These are phyloP conservation scores for Dromaius novaehollandiae DNA, from an alignment of 2,113 vertebrate genomes.

Conservation along the genomic window DNA sequence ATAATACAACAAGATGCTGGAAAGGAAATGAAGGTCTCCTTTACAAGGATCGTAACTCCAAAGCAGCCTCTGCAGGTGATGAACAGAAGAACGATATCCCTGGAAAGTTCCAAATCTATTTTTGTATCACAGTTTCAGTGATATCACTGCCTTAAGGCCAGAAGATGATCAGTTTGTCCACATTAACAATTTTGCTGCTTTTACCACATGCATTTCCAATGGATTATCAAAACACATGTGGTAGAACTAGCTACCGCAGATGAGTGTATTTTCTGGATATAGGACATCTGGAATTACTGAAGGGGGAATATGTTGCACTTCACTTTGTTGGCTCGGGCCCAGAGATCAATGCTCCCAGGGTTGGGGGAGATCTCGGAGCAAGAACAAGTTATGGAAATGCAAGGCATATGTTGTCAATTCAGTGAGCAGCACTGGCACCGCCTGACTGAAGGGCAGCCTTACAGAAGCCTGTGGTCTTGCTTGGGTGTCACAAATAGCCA, in stretches of 20 bases:
- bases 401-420: constrained; percentile 38
- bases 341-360: constrained; percentile 9
- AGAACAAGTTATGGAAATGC: not conserved
- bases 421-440: constrained; percentile 50
- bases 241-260: constrained; percentile 6
- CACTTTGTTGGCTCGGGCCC: constrained; percentile 21
- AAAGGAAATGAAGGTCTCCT: constrained; percentile 6
- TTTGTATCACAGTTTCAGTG: not conserved
- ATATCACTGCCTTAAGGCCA: not conserved
- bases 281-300: constrained; percentile 57
- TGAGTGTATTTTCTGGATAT: not conserved
- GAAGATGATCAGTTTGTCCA: not conserved
- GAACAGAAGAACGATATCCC: not conserved
- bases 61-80: not conserved
- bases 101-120: not conserved
- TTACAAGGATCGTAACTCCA: not conserved
- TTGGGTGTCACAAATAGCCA: constrained; percentile 57
- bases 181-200: not conserved
- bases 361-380: not conserved
- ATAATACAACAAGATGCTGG: not conserved
- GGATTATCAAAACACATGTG: not conserved
- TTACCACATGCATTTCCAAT: not conserved
- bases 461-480: constrained; percentile 63
- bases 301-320: constrained; percentile 14
- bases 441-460: constrained; percentile 14